Percentiles rank a stretch among this genome's conserved stretches.
These are phyloP conservation scores for Eurypyga helias DNA, from an alignment of 2,113 vertebrate species.

Conservation along the genomic window DNA sequence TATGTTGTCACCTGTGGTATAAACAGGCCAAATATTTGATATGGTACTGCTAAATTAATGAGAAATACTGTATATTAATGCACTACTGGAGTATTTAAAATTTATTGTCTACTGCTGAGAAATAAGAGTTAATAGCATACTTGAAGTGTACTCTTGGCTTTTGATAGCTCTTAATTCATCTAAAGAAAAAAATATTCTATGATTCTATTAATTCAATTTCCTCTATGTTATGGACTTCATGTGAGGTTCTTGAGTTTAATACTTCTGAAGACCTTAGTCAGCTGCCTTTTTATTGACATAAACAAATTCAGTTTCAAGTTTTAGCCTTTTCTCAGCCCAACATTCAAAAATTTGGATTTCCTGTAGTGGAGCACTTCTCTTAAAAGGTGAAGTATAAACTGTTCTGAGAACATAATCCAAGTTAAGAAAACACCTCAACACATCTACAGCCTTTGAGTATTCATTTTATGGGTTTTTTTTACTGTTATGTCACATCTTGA, in stretches of 20 bases:
- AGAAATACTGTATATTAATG: not conserved
- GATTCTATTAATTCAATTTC: not conserved
- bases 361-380: not conserved
- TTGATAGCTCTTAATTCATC: not conserved
- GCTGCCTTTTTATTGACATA: not conserved
- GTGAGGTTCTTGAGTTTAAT: not conserved
- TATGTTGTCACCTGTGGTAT: not conserved
- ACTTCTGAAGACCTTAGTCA: not conserved
- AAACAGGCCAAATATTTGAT: not conserved
- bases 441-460: not conserved
- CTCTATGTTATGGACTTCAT: not conserved
- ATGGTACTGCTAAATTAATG: not conserved
- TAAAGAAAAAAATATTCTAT: not conserved
- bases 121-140: not conserved
- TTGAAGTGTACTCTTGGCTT: not conserved
- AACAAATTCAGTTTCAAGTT: not conserved
- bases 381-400: not conserved
- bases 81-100: not conserved
- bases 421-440: fast-evolving
- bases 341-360: not conserved
- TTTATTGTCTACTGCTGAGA: not conserved
- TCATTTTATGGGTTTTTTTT: not conserved
- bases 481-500: not conserved
- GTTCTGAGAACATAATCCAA: not conserved
- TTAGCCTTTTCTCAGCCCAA: not conserved